Percentiles rank a stretch among this genome's conserved stretches.
phyloP scores from a whole-genome alignment of 2,888 invertebrate species.

The Eutolmus rufibarbis region DNA sequence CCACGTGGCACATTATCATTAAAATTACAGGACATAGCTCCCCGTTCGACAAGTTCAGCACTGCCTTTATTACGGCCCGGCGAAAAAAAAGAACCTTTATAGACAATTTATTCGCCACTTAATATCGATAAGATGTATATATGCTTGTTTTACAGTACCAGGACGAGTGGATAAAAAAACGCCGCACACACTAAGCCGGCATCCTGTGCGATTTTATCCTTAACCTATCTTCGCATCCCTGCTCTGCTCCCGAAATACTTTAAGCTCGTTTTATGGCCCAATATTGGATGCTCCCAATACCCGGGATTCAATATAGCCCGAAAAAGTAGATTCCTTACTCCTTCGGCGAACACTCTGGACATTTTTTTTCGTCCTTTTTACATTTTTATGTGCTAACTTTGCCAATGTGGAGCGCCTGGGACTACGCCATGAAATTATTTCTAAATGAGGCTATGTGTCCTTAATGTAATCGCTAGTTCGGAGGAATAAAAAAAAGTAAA shows the following conservation, averaged over 20 bases:
- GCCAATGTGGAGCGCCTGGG: not conserved
- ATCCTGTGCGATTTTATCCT: conserved; percentile 35
- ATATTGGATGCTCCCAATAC: conserved; percentile 53
- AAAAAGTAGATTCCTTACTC: conserved; percentile 3
- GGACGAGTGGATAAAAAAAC: not conserved
- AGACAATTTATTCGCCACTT: conserved; percentile 60
- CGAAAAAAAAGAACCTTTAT: conserved; percentile 52
- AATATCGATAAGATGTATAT: conserved; percentile 54
- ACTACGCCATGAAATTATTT: conserved; percentile 31
- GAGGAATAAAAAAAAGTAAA: not conserved
- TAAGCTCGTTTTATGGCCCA: conserved; percentile 61
- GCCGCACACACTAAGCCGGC: not conserved
- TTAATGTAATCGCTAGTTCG: conserved; percentile 21
- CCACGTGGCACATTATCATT: conserved; percentile 38
- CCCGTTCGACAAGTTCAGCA: conserved; percentile 20
- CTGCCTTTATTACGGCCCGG: not conserved
- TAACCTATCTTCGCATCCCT: conserved; percentile 18
- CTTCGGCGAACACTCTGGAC: not conserved
- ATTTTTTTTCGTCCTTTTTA: not conserved
- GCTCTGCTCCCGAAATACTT: conserved; percentile 54
- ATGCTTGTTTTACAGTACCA: conserved; percentile 49
- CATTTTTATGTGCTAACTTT: conserved; percentile 37
- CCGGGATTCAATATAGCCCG: conserved; percentile 34
- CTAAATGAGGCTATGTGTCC: conserved; percentile 30
- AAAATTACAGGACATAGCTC: conserved; percentile 44